These are phyloP conservation scores for Lycopodina hypogea DNA, from an alignment of 37 sponge, comb jelly and placozoan species.

Conservation along the genomic window DNA sequence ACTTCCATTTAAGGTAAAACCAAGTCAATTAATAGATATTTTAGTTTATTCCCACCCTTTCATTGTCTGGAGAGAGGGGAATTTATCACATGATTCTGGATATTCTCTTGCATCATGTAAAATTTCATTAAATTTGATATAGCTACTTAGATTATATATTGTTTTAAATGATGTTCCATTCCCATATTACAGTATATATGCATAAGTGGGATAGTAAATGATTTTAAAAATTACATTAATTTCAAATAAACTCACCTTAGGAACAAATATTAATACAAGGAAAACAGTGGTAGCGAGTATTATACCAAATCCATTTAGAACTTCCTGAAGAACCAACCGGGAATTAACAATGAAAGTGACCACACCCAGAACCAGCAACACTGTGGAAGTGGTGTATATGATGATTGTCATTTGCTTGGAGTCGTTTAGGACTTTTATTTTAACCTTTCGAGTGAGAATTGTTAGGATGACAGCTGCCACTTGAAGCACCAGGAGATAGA, in stretches of 20 bases:
- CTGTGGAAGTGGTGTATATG: conserved; percentile 22
- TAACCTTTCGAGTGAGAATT: background rate
- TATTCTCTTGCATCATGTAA: too few species aligned
- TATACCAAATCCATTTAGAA: conserved; percentile 7
- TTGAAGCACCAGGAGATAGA: background rate
- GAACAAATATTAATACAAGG: conserved; percentile 17
- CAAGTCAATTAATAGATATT: too few species aligned
- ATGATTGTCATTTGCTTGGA: conserved; percentile 1
- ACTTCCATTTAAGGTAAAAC: too few species aligned
- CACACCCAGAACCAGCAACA: conserved; percentile 22
- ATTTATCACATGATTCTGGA: too few species aligned
- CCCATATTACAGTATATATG: too few species aligned
- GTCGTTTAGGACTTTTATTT: background rate
- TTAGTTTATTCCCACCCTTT: too few species aligned
- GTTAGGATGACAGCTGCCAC: background rate
- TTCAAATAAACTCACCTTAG: conserved; percentile 15
- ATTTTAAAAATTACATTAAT: too few species aligned
- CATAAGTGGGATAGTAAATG: too few species aligned
- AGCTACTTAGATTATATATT: too few species aligned
- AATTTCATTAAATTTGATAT: too few species aligned
- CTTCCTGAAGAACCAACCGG: background rate
- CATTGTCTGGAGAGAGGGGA: too few species aligned
- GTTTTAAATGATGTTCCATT: too few species aligned
- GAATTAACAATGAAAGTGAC: background rate
- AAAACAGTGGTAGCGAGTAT: conserved; percentile 20